Percentiles rank a stretch among this genome's conserved stretches.
phyloP scores from a whole-genome alignment of 2,888 invertebrate species.

The Prosopocoilus inquinatus region DNA sequence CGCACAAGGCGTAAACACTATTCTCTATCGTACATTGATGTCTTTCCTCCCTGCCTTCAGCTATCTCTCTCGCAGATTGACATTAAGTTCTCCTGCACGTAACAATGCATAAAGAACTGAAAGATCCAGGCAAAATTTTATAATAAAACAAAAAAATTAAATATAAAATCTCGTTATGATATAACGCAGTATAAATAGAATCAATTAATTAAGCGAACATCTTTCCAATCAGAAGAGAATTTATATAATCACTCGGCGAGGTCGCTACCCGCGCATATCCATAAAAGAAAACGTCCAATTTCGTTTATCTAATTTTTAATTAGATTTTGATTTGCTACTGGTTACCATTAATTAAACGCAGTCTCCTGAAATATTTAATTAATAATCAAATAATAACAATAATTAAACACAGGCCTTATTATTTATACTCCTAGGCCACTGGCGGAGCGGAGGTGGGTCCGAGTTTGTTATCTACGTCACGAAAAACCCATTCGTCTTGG shows the following conservation, averaged over 20 bases:
- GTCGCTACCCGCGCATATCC: too few species aligned
- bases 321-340: slow-evolving; percentile 36
- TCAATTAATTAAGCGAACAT: too few species aligned
- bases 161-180: background rate
- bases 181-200: background rate
- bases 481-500: slow-evolving; percentile 35
- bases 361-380: slow-evolving; percentile 34
- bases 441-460: slow-evolving; percentile 7
- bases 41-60: too few species aligned
- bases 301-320: slow-evolving; percentile 25
- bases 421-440: slow-evolving; percentile 31
- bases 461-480: slow-evolving; percentile 32
- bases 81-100: too few species aligned
- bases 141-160: background rate
- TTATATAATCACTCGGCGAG: too few species aligned
- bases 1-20: too few species aligned
- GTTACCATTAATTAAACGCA: slow-evolving; percentile 44
- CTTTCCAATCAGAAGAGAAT: too few species aligned
- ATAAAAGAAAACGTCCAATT: too few species aligned
- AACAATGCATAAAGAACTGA: too few species aligned
- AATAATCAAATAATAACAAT: background rate
- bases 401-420: slow-evolving; percentile 39
- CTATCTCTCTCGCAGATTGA: too few species aligned
- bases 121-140: background rate
- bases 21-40: too few species aligned